phyloP scores from a whole-genome alignment of 1,140 invertebrate genomes.

The Drosophila lini region DNA sequence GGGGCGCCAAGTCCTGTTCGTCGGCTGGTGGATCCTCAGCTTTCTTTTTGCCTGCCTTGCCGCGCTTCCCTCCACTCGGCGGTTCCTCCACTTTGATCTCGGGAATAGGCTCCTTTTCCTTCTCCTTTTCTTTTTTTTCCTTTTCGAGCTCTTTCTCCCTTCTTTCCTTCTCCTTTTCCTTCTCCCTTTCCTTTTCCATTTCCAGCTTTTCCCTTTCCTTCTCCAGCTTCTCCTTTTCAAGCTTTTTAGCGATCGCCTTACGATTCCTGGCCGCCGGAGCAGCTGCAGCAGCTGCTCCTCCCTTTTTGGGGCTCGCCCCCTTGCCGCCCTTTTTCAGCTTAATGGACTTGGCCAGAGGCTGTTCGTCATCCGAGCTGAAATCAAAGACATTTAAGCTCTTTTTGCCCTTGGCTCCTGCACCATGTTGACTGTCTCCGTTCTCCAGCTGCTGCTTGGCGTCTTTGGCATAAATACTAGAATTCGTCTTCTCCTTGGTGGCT shows the following conservation, averaged over 20 bases:
- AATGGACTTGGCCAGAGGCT: conserved; percentile 83
- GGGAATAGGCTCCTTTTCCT: conserved; percentile 13
- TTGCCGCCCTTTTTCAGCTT: conserved; percentile 76
- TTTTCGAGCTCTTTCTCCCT: conserved; percentile 12
- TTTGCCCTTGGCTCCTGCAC: conserved; percentile 38
- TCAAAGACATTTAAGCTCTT: conserved; percentile 82
- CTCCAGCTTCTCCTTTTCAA: conserved; percentile 26
- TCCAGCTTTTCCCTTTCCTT: conserved; percentile 21
- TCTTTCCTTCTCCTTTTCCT: conserved; percentile 20
- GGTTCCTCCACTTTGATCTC: conserved; percentile 30
- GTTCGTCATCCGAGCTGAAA: conserved; percentile 84
- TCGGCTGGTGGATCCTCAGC: conserved; percentile 32
- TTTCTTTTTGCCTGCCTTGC: conserved; percentile 54
- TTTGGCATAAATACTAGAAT: conserved; percentile 81
- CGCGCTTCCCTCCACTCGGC: conserved; percentile 25
- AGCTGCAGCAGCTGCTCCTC: conserved; percentile 11
- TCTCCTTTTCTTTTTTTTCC: conserved; percentile 9
- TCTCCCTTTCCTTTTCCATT: conserved; percentile 12
- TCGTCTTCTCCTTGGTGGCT: conserved; percentile 66
- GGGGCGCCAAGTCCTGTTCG: conserved; percentile 53
- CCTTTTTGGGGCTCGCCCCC: conserved; percentile 51
- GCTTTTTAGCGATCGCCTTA: conserved; percentile 57
- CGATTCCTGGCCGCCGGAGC: conserved; percentile 48
- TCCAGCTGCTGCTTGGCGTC: conserved; percentile 73
- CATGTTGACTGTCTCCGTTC: conserved; percentile 51